phyloP scores from a whole-genome alignment of 1,140 invertebrate genomes.

The Orussus abietinus region DNA sequence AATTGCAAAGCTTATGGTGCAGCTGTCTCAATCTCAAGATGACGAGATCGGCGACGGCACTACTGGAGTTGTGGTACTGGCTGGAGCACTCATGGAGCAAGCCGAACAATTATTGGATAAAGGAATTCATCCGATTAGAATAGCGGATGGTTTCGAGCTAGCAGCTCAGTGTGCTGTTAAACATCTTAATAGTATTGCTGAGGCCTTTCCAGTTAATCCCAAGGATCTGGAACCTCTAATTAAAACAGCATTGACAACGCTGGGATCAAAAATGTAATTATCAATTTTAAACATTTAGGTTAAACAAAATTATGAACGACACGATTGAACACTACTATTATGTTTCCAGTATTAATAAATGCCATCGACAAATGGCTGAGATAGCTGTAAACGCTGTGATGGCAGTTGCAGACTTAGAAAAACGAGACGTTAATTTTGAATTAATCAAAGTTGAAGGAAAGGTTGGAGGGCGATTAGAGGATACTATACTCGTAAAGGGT shows the following conservation, averaged over 20 bases:
- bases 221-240: constrained; percentile 86
- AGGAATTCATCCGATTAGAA: constrained; percentile 97
- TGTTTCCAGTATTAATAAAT: constrained; percentile 69
- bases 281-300: not conserved
- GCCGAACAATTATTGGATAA: constrained; percentile 90
- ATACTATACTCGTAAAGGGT: constrained; percentile 93
- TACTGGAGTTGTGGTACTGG: constrained; percentile 94
- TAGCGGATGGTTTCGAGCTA: constrained; percentile 98
- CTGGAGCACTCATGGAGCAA: constrained; percentile 92
- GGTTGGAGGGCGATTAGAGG: constrained; percentile 95
- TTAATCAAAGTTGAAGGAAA: constrained; percentile 98
- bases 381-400: constrained; percentile 97
- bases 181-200: constrained; percentile 84
- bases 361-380: constrained; percentile 95
- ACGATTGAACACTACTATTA: constrained; percentile 6
- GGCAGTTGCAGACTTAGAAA: constrained; percentile 89
- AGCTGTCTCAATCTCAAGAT: constrained; percentile 97
- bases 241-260: constrained; percentile 94
- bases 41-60: constrained; percentile 99
- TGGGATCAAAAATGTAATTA: constrained; percentile 95
- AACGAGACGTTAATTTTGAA: constrained; percentile 98
- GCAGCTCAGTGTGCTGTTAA: constrained; percentile 87
- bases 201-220: constrained; percentile 81
- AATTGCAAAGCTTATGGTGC: constrained; percentile 97
- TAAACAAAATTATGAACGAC: constrained; percentile 87